These are phyloP conservation scores for Brachycybe producta DNA, from an alignment of 2,888 invertebrate genomes.

Conservation along the genomic window DNA sequence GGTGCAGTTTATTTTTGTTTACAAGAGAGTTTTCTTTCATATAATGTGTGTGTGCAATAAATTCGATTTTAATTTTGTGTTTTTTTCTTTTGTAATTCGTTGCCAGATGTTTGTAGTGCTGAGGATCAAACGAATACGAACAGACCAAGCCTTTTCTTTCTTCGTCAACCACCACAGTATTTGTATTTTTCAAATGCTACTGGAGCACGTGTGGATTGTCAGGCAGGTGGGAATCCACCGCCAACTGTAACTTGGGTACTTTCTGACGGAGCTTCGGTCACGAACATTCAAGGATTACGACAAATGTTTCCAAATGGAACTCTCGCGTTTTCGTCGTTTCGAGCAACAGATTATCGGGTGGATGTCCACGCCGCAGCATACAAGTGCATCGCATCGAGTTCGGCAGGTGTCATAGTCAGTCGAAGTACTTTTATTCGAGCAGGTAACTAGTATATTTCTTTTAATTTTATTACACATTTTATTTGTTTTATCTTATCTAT, in stretches of 20 bases:
- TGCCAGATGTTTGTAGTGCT: slow-evolving; percentile 1
- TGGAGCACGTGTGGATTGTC: slow-evolving; percentile 19
- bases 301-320: slow-evolving; percentile 10
- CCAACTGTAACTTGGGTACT: slow-evolving; percentile 18
- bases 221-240: slow-evolving; percentile 17
- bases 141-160: slow-evolving; percentile 16
- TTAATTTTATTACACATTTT: no score
- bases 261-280: slow-evolving; percentile 11
- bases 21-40: no score
- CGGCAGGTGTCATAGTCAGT: slow-evolving; percentile 10
- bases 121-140: no score
- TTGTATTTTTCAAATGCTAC: slow-evolving; percentile 20
- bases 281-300: slow-evolving; percentile 8
- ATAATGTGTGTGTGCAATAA: no score
- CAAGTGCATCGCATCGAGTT: slow-evolving; percentile 4
- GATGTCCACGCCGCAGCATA: slow-evolving; percentile 17
- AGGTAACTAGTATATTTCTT: slow-evolving; percentile 11
- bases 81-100: background rate
- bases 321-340: slow-evolving; percentile 10
- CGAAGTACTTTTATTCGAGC: slow-evolving; percentile 9
- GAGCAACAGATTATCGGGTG: slow-evolving; percentile 12
- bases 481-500: no score
- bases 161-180: slow-evolving; percentile 17
- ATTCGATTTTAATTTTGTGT: background rate
- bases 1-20: no score